A percentile compares a stretch with the other conserved stretches of the same genome.
phyloP scores from a whole-genome alignment of 1,140 invertebrate genomes.

The Armadillidium nasatum region DNA sequence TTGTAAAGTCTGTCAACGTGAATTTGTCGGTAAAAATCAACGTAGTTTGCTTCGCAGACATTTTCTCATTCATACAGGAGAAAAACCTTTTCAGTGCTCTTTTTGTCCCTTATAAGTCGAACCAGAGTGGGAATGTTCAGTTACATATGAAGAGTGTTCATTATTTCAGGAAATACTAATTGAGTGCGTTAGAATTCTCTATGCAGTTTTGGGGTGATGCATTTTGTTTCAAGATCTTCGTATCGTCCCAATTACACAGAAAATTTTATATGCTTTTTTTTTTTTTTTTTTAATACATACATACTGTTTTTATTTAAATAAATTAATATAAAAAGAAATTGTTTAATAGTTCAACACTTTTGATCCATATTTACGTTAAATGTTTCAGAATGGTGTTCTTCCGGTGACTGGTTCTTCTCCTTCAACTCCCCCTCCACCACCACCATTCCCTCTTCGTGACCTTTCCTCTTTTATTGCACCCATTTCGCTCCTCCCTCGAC shows the following conservation, averaged over 20 bases:
- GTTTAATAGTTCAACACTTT: no score
- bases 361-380: neutral
- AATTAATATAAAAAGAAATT: no score
- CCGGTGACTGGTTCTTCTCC: neutral
- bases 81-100: constrained; percentile 23
- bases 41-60: constrained; percentile 75
- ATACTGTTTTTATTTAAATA: no score
- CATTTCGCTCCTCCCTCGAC: no score
- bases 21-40: constrained; percentile 57
- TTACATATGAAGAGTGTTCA: constrained; percentile 22
- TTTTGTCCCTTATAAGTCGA: constrained; percentile 20
- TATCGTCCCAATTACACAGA: no score
- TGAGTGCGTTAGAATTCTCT: no score
- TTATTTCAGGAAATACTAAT: neutral
- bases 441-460: neutral
- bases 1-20: constrained; percentile 82
- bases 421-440: neutral
- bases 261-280: no score
- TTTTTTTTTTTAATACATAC: no score
- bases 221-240: no score
- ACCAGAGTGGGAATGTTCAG: constrained; percentile 21
- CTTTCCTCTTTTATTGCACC: no score
- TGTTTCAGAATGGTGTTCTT: neutral
- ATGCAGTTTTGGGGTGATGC: no score
- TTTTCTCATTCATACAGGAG: constrained; percentile 30